Evolutionary conservation across 2,113 vertebrate species (phyloP).

Genomic region (Rhineura floridana): DNA sequence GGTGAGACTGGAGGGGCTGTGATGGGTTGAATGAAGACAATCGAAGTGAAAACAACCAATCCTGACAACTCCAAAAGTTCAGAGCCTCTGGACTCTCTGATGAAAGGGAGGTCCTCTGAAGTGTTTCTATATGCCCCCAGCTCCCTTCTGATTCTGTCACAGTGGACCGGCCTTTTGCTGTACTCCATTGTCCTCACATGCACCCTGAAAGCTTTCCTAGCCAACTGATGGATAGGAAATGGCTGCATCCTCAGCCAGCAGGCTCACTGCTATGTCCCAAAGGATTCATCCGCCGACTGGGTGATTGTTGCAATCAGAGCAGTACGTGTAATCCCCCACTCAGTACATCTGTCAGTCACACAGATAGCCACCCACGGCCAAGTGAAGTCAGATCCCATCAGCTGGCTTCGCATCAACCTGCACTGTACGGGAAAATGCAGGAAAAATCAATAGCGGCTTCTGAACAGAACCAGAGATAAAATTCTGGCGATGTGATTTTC

Average conservation of each 20-base stretch:
- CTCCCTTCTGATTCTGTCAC: background rate
- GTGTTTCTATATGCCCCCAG: background rate
- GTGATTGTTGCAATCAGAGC: background rate
- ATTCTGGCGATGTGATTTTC: background rate
- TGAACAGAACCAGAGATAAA: conserved; percentile 13
- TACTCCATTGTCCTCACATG: background rate
- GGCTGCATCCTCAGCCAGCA: background rate
- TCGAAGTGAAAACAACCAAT: background rate
- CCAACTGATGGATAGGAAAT: background rate
- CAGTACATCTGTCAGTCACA: conserved; percentile 10
- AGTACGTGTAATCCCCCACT: background rate
- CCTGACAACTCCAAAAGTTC: background rate
- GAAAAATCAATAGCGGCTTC: conserved; percentile 2
- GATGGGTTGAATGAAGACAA: background rate
- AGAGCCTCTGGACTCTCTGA: background rate
- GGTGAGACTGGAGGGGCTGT: background rate
- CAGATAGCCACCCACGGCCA: background rate
- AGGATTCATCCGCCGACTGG: background rate
- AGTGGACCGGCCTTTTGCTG: background rate
- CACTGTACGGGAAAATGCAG: background rate
- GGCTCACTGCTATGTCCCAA: background rate
- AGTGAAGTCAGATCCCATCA: conserved; percentile 12
- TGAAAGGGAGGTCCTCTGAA: background rate
- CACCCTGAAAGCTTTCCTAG: background rate
- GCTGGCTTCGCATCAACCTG: background rate